A percentile compares a stretch with the other conserved stretches of the same genome.
Evolutionary conservation across 2,797 vertebrate species (phyloP).

Genomic region (Myripristis murdjan): DNA sequence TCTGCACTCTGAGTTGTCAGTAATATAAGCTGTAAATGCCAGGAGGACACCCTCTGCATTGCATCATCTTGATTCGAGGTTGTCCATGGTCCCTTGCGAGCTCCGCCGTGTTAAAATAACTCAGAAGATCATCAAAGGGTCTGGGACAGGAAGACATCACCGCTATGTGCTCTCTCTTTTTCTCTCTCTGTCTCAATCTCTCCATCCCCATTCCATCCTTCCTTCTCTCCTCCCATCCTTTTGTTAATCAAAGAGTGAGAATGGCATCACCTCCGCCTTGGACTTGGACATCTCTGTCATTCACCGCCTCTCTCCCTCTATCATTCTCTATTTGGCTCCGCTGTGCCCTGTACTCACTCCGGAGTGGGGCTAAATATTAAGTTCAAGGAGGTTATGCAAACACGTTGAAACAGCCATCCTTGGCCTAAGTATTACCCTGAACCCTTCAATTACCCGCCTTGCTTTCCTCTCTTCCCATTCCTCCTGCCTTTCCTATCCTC

Average conservation of each 20-base stretch:
- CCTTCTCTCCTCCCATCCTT: constrained; percentile 41
- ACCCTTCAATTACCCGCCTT: constrained; percentile 86
- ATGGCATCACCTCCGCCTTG: constrained; percentile 62
- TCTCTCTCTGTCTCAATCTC: too few relatives aligned
- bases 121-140: constrained; percentile 52
- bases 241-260: constrained; percentile 65
- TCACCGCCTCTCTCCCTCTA: constrained; percentile 54
- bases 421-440: constrained; percentile 85
- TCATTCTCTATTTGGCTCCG: constrained; percentile 68
- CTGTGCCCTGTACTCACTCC: constrained; percentile 71
- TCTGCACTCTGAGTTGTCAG: constrained; percentile 13
- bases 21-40: constrained; percentile 54
- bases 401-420: constrained; percentile 84
- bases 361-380: constrained; percentile 84
- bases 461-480: constrained; percentile 83
- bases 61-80: constrained; percentile 44
- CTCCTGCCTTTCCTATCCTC: constrained; percentile 76
- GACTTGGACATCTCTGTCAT: constrained; percentile 63
- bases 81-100: constrained; percentile 35
- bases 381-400: constrained; percentile 87
- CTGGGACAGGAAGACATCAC: constrained; percentile 38
- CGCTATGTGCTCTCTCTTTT: constrained; percentile 19
- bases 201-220: constrained; percentile 49
- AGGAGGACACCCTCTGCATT: constrained; percentile 47
- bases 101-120: constrained; percentile 43